Base-by-base conservation (phyloP, 2,797 vertebrate species). In the Geotrypetes seraphini region DNA sequence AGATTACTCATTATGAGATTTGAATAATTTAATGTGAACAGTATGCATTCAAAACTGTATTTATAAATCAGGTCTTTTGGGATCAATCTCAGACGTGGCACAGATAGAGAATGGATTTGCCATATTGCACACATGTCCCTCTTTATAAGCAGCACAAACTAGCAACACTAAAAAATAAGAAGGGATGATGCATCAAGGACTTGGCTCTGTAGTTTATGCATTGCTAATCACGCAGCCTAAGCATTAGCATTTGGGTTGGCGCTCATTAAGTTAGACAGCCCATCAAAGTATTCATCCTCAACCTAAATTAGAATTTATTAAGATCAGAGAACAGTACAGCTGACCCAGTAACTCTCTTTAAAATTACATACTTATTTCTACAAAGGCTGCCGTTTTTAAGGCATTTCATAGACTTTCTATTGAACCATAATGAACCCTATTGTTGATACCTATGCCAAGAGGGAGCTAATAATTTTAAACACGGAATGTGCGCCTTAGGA, bases 21-120 rank as follows among this genome's bases (percentile, higher is more conserved):
- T 78, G 57, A 82, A 80, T 79, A 84, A 79, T 82, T 84, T 64
- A 77, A 73, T 47, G 65, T 46, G 53, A 76, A 70, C 45, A 62
- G 25, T 68, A 63, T 66, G 52, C 39, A 32, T 57, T 58, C 53
- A 52, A 53, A 43, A 47, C 37, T 31, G 26, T 55, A 39, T 69
- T 67, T 69, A 60, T 66, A 57, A 55, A 69, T 47, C 29, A 48
- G 39, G 45, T 56, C 65, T 62, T 54, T 45, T 3, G 18, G 44
- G 69, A 9, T 57, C 48, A 66, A 63, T 65, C 44, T 47, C 40
- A 46, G 46, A 39, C 47, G 53, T 60, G 43, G 23, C 23, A 29
- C 36, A 39, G 46, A 56, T 36, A 56, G 43, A 17, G 31, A 20
- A 26, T 45, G 19, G 19, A 31, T 36, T 38, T 7, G 23, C 16